Conservation (phyloP, 2,797 vertebrate genomes). For the Lagocephalus sceleratus region DNA sequence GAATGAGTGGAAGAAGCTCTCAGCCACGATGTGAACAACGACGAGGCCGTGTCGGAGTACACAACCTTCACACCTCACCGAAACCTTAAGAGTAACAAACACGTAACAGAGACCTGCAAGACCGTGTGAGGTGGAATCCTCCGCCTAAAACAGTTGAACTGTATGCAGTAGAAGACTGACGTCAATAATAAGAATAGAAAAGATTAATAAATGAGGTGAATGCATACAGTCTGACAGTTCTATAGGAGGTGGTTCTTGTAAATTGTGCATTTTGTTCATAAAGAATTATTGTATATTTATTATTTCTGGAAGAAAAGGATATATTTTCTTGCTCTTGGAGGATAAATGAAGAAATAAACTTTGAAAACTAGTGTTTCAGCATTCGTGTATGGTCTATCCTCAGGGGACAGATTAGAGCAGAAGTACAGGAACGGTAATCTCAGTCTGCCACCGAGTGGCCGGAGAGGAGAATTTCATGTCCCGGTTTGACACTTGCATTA, state of each 20-base stretch:
- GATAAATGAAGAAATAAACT: slow-evolving; percentile 56
- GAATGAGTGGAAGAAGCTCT: slow-evolving; percentile 32
- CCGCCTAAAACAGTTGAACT: slow-evolving; percentile 43
- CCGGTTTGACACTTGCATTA: too few relatives aligned
- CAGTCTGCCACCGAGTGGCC: slow-evolving; percentile 60
- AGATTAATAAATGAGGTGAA: slow-evolving; percentile 56
- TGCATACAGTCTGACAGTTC: slow-evolving; percentile 77
- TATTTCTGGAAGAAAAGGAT: slow-evolving; percentile 84
- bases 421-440: slow-evolving; percentile 14
- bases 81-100: slow-evolving; percentile 47
- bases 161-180: slow-evolving; percentile 36
- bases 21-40: slow-evolving; percentile 10
- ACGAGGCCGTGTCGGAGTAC: slow-evolving; percentile 11
- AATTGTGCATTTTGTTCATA: slow-evolving; percentile 96
- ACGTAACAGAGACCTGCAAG: not conserved
- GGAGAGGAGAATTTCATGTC: not conserved
- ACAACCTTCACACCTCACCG: slow-evolving; percentile 43
- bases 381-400: slow-evolving; percentile 1
- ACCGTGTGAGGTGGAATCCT: slow-evolving; percentile 25
- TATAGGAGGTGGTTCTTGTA: slow-evolving; percentile 86
- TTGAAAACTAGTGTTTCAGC: slow-evolving; percentile 19
- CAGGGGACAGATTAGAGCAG: not conserved
- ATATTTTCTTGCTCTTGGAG: slow-evolving; percentile 88
- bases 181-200: slow-evolving; percentile 56
- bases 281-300: slow-evolving; percentile 98